Conservation (phyloP, 2,797 vertebrate genomes). For the Cyclopterus lumpus region DNA sequence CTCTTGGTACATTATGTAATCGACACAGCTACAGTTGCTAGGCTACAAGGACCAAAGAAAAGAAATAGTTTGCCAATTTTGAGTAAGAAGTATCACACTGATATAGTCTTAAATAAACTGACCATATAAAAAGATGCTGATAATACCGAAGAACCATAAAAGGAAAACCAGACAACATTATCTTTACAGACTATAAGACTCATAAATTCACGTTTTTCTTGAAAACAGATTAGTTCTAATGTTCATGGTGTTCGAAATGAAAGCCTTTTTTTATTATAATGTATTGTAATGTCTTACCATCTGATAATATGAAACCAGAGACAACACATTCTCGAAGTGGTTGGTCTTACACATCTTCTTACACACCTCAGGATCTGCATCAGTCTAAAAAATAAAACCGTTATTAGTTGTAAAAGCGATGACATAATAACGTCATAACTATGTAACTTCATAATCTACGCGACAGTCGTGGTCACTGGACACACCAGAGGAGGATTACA, state of each 20-base stretch:
- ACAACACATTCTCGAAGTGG: slow-evolving; percentile 90
- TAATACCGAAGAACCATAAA: not conserved
- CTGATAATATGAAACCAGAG: slow-evolving; percentile 96
- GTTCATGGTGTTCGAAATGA: not conserved
- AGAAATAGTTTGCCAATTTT: not conserved
- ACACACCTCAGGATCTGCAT: slow-evolving; percentile 97
- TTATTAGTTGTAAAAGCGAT: not conserved
- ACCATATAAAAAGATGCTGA: not conserved
- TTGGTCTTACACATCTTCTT: slow-evolving; percentile 96
- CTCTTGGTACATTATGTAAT: not conserved
- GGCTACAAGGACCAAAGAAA: not conserved
- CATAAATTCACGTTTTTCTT: not conserved
- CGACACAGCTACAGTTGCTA: not conserved
- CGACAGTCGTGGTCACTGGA: not conserved
- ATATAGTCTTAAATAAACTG: not conserved
- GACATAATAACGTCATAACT: not conserved
- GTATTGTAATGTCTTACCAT: slow-evolving; percentile 88
- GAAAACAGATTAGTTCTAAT: not conserved
- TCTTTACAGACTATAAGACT: not conserved
- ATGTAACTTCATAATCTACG: slow-evolving; percentile 16
- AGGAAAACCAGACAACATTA: not conserved
- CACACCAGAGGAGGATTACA: slow-evolving; percentile 25
- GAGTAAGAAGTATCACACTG: not conserved
- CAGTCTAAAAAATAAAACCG: slow-evolving; percentile 84
- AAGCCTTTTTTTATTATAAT: not conserved